A percentile compares a stretch with the other conserved stretches of the same genome.
Evolutionary conservation across 2,888 invertebrate species (phyloP).

Genomic region (Pheosia gnoma): DNA sequence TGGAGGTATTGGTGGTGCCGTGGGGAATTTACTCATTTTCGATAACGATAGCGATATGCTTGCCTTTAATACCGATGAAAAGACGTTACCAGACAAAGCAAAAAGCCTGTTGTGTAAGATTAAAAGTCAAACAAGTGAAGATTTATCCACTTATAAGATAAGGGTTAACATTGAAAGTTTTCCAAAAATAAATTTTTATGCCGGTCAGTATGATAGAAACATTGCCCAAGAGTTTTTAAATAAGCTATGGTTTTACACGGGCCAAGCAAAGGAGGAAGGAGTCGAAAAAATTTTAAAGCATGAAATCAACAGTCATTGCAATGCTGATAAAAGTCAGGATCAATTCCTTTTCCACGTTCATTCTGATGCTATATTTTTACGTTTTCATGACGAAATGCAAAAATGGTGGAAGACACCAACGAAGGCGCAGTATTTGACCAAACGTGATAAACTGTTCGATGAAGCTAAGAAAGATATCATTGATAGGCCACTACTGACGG

Average conservation of each 20-base stretch:
- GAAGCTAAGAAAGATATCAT: slow-evolving; percentile 47
- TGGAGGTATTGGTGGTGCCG: slow-evolving; percentile 48
- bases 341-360: slow-evolving; percentile 45
- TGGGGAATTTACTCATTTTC: slow-evolving; percentile 44
- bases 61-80: slow-evolving; percentile 33
- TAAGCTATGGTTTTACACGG: slow-evolving; percentile 52
- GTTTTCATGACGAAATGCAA: slow-evolving; percentile 53
- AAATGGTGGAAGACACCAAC: slow-evolving; percentile 53
- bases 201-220: slow-evolving; percentile 39
- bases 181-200: slow-evolving; percentile 43
- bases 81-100: slow-evolving; percentile 32
- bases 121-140: slow-evolving; percentile 20
- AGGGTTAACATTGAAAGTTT: slow-evolving; percentile 41
- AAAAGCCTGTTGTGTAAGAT: slow-evolving; percentile 32
- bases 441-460: slow-evolving; percentile 40
- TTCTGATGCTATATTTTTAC: slow-evolving; percentile 50
- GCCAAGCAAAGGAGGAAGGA: slow-evolving; percentile 48
- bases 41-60: slow-evolving; percentile 34
- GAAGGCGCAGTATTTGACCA: slow-evolving; percentile 41
- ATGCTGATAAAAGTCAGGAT: slow-evolving; percentile 34
- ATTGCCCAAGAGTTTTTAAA: slow-evolving; percentile 44
- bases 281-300: slow-evolving; percentile 45
- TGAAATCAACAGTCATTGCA: slow-evolving; percentile 43
- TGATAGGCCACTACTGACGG: slow-evolving; percentile 45
- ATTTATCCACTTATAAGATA: slow-evolving; percentile 36